These are phyloP conservation scores for Clarias fuscus DNA, from an alignment of 2,797 vertebrate species.

Conservation along the genomic window DNA sequence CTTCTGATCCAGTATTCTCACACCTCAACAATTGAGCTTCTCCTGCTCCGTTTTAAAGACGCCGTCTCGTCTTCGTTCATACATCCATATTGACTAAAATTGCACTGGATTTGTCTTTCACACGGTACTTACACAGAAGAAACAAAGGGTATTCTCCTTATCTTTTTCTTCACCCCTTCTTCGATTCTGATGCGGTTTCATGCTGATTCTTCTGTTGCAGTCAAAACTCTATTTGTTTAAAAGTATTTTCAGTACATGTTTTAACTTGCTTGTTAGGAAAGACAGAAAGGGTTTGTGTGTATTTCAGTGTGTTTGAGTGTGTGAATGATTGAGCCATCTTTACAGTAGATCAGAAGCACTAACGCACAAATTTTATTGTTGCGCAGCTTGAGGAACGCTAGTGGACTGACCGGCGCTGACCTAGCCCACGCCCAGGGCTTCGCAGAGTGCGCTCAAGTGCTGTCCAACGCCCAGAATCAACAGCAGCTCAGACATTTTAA, in stretches of 20 bases:
- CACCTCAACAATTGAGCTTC: too few species aligned
- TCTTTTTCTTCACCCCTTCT: neutral
- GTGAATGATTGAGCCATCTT: constrained; percentile 25
- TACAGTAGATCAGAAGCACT: constrained; percentile 64
- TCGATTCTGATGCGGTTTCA: neutral
- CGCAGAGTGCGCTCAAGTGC: constrained; percentile 92
- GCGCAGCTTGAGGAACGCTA: constrained; percentile 98
- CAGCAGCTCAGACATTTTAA: constrained; percentile 82
- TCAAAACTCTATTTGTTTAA: constrained; percentile 45
- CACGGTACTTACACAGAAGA: neutral
- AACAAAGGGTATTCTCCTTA: neutral
- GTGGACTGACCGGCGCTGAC: constrained; percentile 97
- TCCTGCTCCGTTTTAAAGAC: neutral
- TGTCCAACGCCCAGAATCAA: constrained; percentile 94
- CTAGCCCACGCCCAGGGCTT: constrained; percentile 99
- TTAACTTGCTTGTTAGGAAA: constrained; percentile 59
- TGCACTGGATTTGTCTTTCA: neutral
- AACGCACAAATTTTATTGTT: constrained; percentile 83
- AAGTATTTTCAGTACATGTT: constrained; percentile 35
- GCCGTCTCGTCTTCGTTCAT: neutral
- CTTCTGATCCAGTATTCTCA: too few species aligned
- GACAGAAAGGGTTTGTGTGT: constrained; percentile 53
- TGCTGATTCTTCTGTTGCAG: constrained; percentile 51
- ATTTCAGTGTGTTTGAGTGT: constrained; percentile 45
- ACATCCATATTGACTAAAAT: neutral